Conservation (phyloP, 35 echinoderm and acorn worm genomes). For the Lytechinus pictus region DNA sequence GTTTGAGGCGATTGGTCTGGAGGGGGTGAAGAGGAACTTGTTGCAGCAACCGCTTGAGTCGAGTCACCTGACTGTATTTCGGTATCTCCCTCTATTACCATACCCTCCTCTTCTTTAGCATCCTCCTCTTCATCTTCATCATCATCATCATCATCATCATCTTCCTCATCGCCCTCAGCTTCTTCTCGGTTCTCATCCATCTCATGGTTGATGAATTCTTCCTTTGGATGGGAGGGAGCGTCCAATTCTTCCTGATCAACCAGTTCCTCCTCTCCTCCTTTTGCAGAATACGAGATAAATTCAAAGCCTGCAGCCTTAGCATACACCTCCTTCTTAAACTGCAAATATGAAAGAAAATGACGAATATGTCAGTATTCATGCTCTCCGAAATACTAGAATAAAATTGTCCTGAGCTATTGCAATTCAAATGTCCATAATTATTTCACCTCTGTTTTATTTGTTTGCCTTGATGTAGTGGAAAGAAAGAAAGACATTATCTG, state of each 20-base stretch:
- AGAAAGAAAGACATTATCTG: no score
- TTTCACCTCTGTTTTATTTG: no score
- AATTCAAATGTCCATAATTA: no score
- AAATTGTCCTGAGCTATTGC: no score
- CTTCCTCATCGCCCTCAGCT: neutral
- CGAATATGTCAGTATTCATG: neutral
- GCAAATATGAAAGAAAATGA: neutral
- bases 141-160: slow-evolving; percentile 51
- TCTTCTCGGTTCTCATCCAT: slow-evolving; percentile 28
- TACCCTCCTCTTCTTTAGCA: neutral
- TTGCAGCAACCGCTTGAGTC: neutral
- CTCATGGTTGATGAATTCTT: slow-evolving; percentile 24
- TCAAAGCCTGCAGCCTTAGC: slow-evolving; percentile 93
- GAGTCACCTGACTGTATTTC: neutral
- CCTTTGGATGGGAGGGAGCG: neutral
- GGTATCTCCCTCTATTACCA: neutral
- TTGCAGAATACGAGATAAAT: slow-evolving; percentile 61
- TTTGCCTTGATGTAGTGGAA: no score
- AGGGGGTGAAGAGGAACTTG: neutral
- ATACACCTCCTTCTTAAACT: slow-evolving; percentile 88
- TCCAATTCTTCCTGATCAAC: slow-evolving; percentile 4
- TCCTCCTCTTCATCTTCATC: neutral
- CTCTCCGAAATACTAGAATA: neutral
- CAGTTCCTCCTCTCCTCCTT: neutral
- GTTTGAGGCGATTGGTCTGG: neutral